These are phyloP conservation scores for Notamacropus eugenii DNA, from an alignment of 2,797 vertebrate genomes.

Conservation along the genomic window DNA sequence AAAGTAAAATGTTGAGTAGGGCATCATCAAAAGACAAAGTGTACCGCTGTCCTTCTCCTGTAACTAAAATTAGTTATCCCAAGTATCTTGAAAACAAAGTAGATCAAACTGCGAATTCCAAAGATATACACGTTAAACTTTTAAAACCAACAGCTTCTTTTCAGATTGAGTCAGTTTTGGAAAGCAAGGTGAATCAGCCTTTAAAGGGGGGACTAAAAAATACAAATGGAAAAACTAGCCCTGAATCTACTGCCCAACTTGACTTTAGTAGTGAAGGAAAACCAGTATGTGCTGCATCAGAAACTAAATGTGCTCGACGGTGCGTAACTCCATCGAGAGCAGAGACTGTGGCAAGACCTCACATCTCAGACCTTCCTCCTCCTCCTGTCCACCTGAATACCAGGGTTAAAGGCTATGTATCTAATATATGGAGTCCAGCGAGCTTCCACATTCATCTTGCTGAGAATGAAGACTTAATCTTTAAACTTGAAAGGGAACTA, in stretches of 20 bases:
- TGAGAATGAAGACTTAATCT: constrained; percentile 87
- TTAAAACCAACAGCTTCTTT: constrained; percentile 47
- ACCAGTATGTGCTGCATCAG: constrained; percentile 23
- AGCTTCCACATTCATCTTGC: constrained; percentile 91
- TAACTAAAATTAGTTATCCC: constrained; percentile 3
- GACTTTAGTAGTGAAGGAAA: constrained; percentile 36
- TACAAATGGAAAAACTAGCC: constrained; percentile 38
- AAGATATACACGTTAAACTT: not conserved
- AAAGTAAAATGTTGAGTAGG: constrained; percentile 45
- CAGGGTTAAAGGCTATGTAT: constrained; percentile 84
- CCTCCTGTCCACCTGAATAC: constrained; percentile 81
- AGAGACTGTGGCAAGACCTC: constrained; percentile 56
- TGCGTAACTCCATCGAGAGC: constrained; percentile 49
- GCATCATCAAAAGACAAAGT: constrained; percentile 60
- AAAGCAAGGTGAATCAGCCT: constrained; percentile 33
- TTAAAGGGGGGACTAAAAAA: not conserved
- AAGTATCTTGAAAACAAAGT: constrained; percentile 61
- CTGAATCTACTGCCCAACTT: not conserved
- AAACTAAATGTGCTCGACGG: constrained; percentile 46
- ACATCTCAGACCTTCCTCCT: constrained; percentile 82
- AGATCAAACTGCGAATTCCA: not conserved
- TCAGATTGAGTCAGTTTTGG: constrained; percentile 45
- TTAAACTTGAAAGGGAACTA: constrained; percentile 86
- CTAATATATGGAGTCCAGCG: constrained; percentile 81
- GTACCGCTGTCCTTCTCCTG: not conserved